A percentile compares a stretch with the other conserved stretches of the same genome.
Evolutionary conservation across 2,113 vertebrate species (phyloP).

Genomic region (Aspiorhynchus laticeps): DNA sequence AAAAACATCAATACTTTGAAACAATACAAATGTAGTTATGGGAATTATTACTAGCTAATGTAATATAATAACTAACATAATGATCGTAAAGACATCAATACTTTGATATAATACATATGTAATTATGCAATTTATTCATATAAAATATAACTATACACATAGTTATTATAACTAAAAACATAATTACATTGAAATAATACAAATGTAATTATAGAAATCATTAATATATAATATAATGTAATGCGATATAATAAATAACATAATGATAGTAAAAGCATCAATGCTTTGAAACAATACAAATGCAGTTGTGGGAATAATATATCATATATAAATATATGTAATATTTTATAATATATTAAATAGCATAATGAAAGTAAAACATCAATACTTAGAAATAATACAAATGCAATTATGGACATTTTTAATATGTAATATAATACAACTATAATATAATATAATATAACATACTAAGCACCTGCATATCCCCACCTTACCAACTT

Average conservation of each 20-base stretch:
- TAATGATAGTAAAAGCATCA: neutral
- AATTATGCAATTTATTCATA: neutral
- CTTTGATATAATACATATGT: neutral
- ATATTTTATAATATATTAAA: neutral
- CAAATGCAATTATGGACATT: neutral
- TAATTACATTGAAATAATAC: neutral
- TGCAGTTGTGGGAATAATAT: neutral
- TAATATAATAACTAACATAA: too few relatives aligned
- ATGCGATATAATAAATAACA: neutral
- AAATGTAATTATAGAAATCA: neutral
- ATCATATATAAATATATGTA: neutral
- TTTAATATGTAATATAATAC: neutral
- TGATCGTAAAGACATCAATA: too few relatives aligned
- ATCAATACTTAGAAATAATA: neutral
- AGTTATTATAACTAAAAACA: neutral
- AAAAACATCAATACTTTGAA: neutral
- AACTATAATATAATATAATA: neutral
- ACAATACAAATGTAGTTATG: neutral
- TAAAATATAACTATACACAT: neutral
- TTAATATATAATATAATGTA: neutral
- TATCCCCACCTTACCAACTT: too few relatives aligned
- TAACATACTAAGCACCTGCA: neutral
- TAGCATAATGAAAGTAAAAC: neutral
- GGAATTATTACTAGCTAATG: neutral
- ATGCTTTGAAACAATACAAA: neutral